phyloP scores from a whole-genome alignment of 1,140 invertebrate species.

The Zaprionus capensis region DNA sequence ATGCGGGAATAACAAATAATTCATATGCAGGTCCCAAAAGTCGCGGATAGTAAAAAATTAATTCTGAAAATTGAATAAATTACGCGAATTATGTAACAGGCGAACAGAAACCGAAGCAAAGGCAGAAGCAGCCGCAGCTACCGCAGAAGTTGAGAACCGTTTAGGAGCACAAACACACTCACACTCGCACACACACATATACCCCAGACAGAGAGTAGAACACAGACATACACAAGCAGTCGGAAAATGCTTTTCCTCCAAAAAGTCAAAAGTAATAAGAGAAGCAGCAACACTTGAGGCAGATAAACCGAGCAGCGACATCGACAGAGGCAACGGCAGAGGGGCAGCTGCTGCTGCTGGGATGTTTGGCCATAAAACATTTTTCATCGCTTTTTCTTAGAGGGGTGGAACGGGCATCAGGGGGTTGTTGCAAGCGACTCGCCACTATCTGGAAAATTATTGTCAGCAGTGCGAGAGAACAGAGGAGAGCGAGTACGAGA shows the following conservation, averaged over 20 bases:
- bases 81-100: conserved; percentile 83
- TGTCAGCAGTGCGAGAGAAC: conserved; percentile 22
- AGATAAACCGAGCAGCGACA: conserved; percentile 36
- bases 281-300: conserved; percentile 51
- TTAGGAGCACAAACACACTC: conserved; percentile 55
- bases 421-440: conserved; percentile 73
- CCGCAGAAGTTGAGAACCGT: conserved; percentile 62
- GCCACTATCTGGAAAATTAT: conserved; percentile 72
- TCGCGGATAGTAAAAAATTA: conserved; percentile 75
- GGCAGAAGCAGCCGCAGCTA: conserved; percentile 24
- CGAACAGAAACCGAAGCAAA: conserved; percentile 62
- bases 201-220: background rate
- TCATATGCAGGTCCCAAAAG: conserved; percentile 50
- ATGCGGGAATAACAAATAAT: conserved; percentile 35
- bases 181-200: conserved; percentile 3
- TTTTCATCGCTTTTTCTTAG: conserved; percentile 52
- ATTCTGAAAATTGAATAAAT: conserved; percentile 84
- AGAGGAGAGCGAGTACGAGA: background rate
- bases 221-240: conserved; percentile 25
- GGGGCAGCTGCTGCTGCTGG: conserved; percentile 32
- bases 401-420: conserved; percentile 51
- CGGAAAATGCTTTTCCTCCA: conserved; percentile 79
- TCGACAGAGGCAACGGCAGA: conserved; percentile 9
- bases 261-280: conserved; percentile 81
- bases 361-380: conserved; percentile 70